phyloP scores from a whole-genome alignment of 2,888 invertebrate genomes.

The Vanessa cardui region DNA sequence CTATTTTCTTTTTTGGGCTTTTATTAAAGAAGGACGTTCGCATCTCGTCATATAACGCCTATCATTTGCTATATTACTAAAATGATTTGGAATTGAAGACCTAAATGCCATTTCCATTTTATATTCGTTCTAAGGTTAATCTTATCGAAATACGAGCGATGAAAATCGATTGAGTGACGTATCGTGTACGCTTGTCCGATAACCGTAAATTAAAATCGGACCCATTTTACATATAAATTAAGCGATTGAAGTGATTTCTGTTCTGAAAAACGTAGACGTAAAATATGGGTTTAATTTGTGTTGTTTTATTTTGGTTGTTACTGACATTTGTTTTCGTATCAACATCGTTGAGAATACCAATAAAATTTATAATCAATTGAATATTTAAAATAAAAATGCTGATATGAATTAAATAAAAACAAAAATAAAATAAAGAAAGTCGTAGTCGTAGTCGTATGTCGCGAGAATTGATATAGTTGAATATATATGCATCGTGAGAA shows the following conservation, averaged over 20 bases:
- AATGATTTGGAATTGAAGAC: too few relatives aligned
- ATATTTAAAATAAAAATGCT: not conserved
- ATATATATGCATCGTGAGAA: too few relatives aligned
- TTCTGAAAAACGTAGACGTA: slow-evolving; percentile 21
- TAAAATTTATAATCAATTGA: too few relatives aligned
- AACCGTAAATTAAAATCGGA: slow-evolving; percentile 27
- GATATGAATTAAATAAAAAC: too few relatives aligned
- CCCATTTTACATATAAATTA: slow-evolving; percentile 36
- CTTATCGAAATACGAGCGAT: slow-evolving; percentile 12
- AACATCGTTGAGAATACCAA: not conserved
- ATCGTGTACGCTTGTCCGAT: slow-evolving; percentile 21
- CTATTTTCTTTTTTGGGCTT: too few relatives aligned
- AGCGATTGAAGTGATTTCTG: slow-evolving; percentile 28
- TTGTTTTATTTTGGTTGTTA: slow-evolving; percentile 3
- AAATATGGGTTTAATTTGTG: slow-evolving; percentile 26
- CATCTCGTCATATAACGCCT: too few relatives aligned
- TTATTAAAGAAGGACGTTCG: too few relatives aligned
- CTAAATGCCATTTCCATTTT: not conserved
- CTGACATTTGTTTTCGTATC: not conserved
- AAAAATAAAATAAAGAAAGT: too few relatives aligned
- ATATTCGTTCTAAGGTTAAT: slow-evolving; percentile 7
- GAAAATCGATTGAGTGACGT: slow-evolving; percentile 23
- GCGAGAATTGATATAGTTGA: too few relatives aligned
- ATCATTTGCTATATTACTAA: too few relatives aligned
- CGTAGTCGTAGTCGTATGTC: too few relatives aligned